A percentile compares a stretch with the other conserved stretches of the same genome.
These are phyloP conservation scores for Lottia scabra DNA, from an alignment of 2,888 invertebrate genomes.

Conservation along the genomic window DNA sequence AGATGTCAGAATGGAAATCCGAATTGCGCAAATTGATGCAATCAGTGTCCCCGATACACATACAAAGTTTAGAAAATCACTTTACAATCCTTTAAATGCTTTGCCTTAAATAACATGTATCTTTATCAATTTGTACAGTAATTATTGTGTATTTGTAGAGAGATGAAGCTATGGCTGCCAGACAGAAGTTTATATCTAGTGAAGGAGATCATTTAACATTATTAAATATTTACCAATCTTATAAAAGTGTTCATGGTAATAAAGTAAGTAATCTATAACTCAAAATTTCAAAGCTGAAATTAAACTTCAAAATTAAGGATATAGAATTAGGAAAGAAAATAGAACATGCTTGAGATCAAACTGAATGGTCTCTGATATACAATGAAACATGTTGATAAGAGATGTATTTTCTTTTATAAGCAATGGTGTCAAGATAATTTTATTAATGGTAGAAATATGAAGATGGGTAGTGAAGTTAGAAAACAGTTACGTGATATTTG, in stretches of 20 bases:
- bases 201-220: conserved; percentile 93
- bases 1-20: no score
- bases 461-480: conserved; percentile 84
- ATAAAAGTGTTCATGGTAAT: conserved; percentile 77
- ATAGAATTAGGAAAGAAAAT: background rate
- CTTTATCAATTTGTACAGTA: no score
- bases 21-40: no score
- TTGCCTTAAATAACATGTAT: no score
- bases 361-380: no score
- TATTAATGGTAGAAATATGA: conserved; percentile 84
- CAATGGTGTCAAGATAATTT: conserved; percentile 92
- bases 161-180: conserved; percentile 80
- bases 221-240: conserved; percentile 88
- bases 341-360: no score
- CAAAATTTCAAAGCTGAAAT: background rate
- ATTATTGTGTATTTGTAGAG: conserved; percentile 65
- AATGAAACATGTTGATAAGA: no score
- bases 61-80: no score
- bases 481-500: conserved; percentile 83
- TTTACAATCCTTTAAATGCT: no score
- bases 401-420: conserved; percentile 52
- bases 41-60: no score
- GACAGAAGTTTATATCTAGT: conserved; percentile 83
- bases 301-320: background rate
- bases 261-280: conserved; percentile 69